phyloP scores from a whole-genome alignment of 2,113 vertebrate genomes.

The Stercorarius parasiticus region DNA sequence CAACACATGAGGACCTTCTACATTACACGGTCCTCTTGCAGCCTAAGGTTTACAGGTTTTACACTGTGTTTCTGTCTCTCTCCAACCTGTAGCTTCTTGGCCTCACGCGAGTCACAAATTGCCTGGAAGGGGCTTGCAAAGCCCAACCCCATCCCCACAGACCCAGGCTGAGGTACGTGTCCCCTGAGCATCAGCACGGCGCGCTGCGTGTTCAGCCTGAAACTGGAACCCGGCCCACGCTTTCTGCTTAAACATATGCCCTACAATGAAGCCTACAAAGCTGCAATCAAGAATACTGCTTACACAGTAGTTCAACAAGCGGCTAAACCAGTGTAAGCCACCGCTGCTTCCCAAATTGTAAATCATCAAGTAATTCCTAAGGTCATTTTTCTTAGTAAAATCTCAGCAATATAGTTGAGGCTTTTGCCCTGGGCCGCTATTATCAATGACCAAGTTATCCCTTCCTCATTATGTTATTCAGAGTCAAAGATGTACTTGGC shows the following conservation, averaged over 20 bases:
- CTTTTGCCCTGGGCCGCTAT: conserved; percentile 13
- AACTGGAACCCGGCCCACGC: not conserved
- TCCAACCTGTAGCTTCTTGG: not conserved
- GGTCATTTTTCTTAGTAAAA: not conserved
- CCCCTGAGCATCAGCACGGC: not conserved
- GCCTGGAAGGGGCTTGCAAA: not conserved
- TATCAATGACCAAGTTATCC: not conserved
- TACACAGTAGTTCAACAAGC: not conserved
- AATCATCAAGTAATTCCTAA: not conserved
- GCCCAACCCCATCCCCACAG: fast-evolving
- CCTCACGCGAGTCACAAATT: not conserved
- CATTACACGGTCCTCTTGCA: fast-evolving
- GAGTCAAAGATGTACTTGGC: not conserved
- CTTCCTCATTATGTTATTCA: not conserved
- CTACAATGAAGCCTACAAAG: not conserved
- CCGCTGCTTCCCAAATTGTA: not conserved
- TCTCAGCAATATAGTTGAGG: conserved; percentile 29
- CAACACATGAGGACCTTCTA: not conserved
- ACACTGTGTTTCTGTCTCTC: not conserved
- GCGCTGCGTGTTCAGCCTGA: not conserved
- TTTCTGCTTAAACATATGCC: not conserved
- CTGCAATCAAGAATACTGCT: conserved; percentile 41
- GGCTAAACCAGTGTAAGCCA: not conserved
- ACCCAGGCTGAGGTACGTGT: not conserved
- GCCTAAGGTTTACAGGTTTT: not conserved